Conservation (phyloP, 1,140 invertebrate genomes). For the Drosophila nigromelanica region DNA sequence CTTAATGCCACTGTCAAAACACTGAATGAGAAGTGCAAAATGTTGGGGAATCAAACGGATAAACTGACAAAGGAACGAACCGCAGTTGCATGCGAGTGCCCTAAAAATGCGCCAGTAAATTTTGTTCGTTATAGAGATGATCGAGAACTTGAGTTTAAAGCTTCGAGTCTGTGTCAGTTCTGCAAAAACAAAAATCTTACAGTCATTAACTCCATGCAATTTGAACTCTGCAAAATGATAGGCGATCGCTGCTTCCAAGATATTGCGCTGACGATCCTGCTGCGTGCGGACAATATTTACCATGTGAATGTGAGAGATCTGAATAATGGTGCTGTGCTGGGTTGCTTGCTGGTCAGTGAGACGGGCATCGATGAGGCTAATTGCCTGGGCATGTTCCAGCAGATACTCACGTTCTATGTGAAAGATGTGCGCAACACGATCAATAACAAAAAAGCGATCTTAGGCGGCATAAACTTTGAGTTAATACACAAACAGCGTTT, state of each 20-base stretch:
- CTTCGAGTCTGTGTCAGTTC: slow-evolving; percentile 50
- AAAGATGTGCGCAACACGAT: slow-evolving; percentile 61
- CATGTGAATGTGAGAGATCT: slow-evolving; percentile 61
- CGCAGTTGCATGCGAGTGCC: neutral
- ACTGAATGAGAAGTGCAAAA: slow-evolving; percentile 19
- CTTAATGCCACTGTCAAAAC: neutral
- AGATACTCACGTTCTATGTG: slow-evolving; percentile 70
- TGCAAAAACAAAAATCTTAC: slow-evolving; percentile 33
- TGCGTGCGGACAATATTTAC: slow-evolving; percentile 68
- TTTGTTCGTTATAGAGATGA: neutral
- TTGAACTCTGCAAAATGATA: slow-evolving; percentile 29
- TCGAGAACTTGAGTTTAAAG: neutral
- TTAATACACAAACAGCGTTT: slow-evolving; percentile 21
- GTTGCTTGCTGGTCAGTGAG: slow-evolving; percentile 64
- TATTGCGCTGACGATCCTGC: slow-evolving; percentile 48
- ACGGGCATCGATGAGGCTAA: slow-evolving; percentile 54
- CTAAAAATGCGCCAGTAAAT: neutral
- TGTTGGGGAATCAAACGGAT: neutral
- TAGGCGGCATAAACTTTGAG: slow-evolving; percentile 60
- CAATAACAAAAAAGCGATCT: slow-evolving; percentile 17
- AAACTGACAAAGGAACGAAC: neutral
- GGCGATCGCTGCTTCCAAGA: slow-evolving; percentile 27
- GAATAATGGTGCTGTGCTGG: slow-evolving; percentile 30
- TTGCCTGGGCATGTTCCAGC: slow-evolving; percentile 42
- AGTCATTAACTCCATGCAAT: slow-evolving; percentile 23